Base-by-base conservation (phyloP, 30 jellyfish, hydroid and myxozoan genomes). In the Phacellophora camtschatica region DNA sequence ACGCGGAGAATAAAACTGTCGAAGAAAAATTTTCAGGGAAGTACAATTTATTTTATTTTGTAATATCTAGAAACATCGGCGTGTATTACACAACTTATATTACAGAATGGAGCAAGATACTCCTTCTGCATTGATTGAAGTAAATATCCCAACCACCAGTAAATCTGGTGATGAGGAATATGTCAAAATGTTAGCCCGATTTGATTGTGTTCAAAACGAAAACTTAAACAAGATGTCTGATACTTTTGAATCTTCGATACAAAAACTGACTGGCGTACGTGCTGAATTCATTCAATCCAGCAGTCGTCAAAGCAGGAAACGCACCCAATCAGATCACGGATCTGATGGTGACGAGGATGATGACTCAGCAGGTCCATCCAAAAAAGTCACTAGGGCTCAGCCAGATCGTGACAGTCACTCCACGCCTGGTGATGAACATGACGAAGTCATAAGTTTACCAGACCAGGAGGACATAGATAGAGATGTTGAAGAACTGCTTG, bases 91-190 rank as follows among this genome's bases (percentile, higher is more conserved):
- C 28, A 18, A 57, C 72, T 42, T 57, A 57, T 19, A 36, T 36
- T 57, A 42, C 72, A 8, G 72, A 31, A 57, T 5, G 72, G 72
- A 57, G 72, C 72, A 57, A 57, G 72, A 57, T 42, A 18, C 72
- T 57, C 72, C 49, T 18, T 31, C 72, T 57, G 72, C 72, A 57
- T 42, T 18, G 72, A 57, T 57, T 57, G 72, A 57, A 29, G 72
- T 57, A 12, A 57, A 36, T 16, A 57, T 57, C 28, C 72, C 72
- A 29, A 57, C 72, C 13, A 57, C 72, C 72, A 57, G 72, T 42
- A 57, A 57, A 19, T 36, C 72, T 57, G 72, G 72, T 57, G 45
- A 57, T 42, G 28, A 6, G 72, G 42, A 57, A 57, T 57, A 57
- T 57, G 72, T 42, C 22, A 5, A 57, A 19, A 57, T 57, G 42